Base-by-base conservation (phyloP, 2,797 vertebrate genomes). In the Xenops minutus region DNA sequence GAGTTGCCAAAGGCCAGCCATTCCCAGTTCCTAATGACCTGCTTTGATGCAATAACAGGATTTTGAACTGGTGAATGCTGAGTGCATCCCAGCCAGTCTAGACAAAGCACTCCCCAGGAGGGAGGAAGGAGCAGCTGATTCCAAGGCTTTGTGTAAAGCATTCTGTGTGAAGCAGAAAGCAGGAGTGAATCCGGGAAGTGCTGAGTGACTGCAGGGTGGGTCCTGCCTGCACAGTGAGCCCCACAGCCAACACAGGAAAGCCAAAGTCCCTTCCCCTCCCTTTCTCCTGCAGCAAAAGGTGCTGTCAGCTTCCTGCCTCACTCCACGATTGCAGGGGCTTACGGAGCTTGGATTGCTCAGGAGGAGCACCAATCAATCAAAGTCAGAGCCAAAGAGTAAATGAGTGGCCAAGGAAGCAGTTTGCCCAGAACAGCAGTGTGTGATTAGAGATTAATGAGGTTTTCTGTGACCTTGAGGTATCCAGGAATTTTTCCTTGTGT, bases 361-460 rank as follows among this genome's bases (percentile, higher is more conserved):
- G 79, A 93, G 64, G 37, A 92, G 67, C 68, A 58, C 54, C 54
- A 79, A 81, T 89, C 92, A 88, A 93, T 91, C 86, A 52, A 79
- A 90, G 61, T 76, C 75, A 52, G 30, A 75, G 78, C 51, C 73
- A 10, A 68, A n/a, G 48, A 84, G 30, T 77, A 55, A 90, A 43
- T 44, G 82, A 80, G 55, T 37, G 55, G 80, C 78, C 54, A 62
- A 78, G 82, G 68, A 88, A 89, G 68, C 39, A 72, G 82, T 55
- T 78, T 94, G 73, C 58, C 51, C 73, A 75, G 58, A 93, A 91
- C 58, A 75, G 66, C 55, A 48, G 46, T 1, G 14, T 51, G 54
- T 52, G 36, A 94, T 91, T 88, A 93, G 73, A 88, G 66, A 78
- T 52, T 86, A 86, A 92, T 68, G 87, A 94, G 82, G 27, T 76